A percentile compares a stretch with the other conserved stretches of the same genome.
These are phyloP conservation scores for Panthera uncia DNA, from an alignment of 2,113 vertebrate genomes.

Conservation along the genomic window DNA sequence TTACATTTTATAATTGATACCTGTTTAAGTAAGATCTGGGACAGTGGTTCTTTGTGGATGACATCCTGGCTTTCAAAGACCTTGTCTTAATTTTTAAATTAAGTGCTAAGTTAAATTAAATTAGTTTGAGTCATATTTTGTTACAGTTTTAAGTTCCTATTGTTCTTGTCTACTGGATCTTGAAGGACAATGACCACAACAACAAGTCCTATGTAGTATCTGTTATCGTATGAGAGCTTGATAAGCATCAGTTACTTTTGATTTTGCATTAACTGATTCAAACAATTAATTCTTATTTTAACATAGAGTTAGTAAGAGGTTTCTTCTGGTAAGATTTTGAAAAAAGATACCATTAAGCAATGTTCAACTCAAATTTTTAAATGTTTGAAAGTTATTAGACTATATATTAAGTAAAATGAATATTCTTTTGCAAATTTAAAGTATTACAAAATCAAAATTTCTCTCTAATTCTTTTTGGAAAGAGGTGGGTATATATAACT, in stretches of 20 bases:
- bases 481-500: neutral
- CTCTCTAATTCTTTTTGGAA: conserved; percentile 36
- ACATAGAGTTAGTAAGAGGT: conserved; percentile 8
- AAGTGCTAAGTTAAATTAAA: neutral
- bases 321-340: conserved; percentile 28
- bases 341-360: neutral
- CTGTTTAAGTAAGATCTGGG: neutral
- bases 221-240: neutral
- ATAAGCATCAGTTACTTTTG: neutral
- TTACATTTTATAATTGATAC: conserved; percentile 6
- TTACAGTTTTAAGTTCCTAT: neutral
- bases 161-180: neutral
- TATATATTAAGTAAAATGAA: conserved; percentile 23
- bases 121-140: neutral
- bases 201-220: neutral
- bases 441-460: conserved; percentile 37
- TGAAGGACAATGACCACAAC: neutral
- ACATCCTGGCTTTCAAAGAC: neutral
- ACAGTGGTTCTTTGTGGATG: neutral
- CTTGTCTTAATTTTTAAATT: neutral
- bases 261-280: neutral
- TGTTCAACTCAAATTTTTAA: conserved; percentile 43
- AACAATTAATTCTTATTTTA: conserved; percentile 19
- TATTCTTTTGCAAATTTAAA: conserved; percentile 44
- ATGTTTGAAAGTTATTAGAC: neutral